Conservation (phyloP, 2,113 vertebrate species). For the Mesembrinibis cayennensis region DNA sequence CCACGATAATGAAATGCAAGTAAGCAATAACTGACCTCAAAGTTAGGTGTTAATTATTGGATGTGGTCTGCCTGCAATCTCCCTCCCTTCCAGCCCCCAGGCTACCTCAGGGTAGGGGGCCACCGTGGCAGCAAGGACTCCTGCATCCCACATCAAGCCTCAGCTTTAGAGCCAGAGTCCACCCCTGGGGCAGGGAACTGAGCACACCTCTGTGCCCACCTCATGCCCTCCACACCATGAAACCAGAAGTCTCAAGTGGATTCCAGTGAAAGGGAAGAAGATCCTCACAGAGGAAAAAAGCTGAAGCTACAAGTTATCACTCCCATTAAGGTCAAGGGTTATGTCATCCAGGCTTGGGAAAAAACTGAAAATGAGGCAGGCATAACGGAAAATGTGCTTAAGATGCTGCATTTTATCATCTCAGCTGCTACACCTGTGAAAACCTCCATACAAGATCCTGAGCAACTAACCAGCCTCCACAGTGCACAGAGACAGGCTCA, state of each 20-base stretch:
- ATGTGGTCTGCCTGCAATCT: conserved; percentile 12
- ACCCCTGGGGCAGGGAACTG: rapidly evolving
- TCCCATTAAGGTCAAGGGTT: neutral
- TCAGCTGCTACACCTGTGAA: neutral
- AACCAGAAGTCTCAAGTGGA: neutral
- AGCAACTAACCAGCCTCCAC: neutral
- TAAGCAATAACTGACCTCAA: conserved; percentile 62
- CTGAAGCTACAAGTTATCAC: neutral
- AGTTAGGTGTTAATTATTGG: conserved; percentile 63
- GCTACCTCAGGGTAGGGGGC: neutral
- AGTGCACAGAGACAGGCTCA: neutral
- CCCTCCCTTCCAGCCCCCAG: neutral
- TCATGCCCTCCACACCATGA: neutral
- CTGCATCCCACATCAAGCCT: neutral
- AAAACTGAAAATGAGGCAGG: neutral
- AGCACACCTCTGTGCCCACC: rapidly evolving
- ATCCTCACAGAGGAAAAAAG: neutral
- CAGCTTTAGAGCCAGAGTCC: neutral
- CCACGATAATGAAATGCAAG: conserved; percentile 66
- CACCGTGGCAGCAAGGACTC: neutral
- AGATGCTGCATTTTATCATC: neutral
- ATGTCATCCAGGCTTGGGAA: neutral
- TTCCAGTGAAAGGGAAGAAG: neutral
- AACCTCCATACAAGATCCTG: neutral
- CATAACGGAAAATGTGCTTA: neutral